phyloP scores from a whole-genome alignment of 2,888 invertebrate genomes.

The Trachelus troglodyta region DNA sequence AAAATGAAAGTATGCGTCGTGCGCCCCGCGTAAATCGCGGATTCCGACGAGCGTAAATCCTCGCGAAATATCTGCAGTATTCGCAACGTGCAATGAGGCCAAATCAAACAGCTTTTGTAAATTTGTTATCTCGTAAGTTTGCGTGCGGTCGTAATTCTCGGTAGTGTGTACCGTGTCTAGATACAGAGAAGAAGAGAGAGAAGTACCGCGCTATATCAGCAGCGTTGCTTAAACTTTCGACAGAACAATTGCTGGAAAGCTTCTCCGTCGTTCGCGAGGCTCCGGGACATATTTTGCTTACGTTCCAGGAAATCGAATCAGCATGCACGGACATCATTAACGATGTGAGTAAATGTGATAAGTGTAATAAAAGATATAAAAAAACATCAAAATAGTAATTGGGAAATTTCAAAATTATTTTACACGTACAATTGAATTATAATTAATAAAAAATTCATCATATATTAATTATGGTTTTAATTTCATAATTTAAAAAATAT shows the following conservation, averaged over 20 bases:
- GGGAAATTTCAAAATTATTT: too few relatives aligned
- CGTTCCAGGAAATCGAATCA: background rate
- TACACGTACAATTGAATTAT: background rate
- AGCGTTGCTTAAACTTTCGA: background rate
- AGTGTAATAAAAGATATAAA: background rate
- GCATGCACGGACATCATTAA: background rate
- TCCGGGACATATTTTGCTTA: background rate
- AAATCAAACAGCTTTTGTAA: constrained; percentile 20
- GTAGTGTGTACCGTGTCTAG: constrained; percentile 10
- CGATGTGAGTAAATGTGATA: background rate
- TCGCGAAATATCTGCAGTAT: background rate
- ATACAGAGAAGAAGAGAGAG: background rate
- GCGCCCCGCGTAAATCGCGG: background rate
- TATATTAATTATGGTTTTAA: background rate
- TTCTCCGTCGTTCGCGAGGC: background rate
- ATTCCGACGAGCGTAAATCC: background rate
- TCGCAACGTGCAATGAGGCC: background rate
- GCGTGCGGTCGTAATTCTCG: constrained; percentile 19
- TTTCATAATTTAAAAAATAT: background rate
- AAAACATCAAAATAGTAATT: background rate
- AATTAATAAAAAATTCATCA: background rate
- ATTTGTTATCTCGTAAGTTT: constrained; percentile 19
- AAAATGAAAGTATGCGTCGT: background rate
- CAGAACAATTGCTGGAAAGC: background rate
- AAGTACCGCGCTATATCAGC: background rate